Base-by-base conservation (phyloP, 1,140 invertebrate species). In the Drosophila subpulchrella region DNA sequence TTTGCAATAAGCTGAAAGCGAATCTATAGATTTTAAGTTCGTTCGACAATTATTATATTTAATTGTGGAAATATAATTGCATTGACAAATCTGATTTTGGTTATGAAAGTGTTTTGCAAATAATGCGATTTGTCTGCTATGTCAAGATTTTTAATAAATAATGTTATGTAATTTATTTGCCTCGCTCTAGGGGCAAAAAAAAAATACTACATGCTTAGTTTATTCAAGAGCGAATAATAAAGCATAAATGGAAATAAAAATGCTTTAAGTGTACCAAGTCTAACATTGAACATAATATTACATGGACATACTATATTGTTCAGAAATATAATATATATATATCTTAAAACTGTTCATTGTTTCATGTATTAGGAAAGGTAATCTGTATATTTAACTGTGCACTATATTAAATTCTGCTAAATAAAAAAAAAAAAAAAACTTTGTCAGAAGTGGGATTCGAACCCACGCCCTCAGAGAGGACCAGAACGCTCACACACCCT, bases 371-470 rank as follows among this genome's bases (percentile, higher is more conserved):
- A 4, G 27, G 5, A 27, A 27, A 5, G 5, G 27, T 27, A 27
- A 20, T 20, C 20, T 20, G 20, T 20, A 20, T 20, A 20, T 20
- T 20, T 20, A 1, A 20, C 20, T 20, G 20, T 20, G 20, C 20
- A 20, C 20, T 20, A 20, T 20, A 20, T 20, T 20, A 20, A 1
- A 20, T 20, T 20, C 1, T 20, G 20, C 2, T 20, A 20, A 20
- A 20, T 7, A 46, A 57, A 56, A 36, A 12, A 47, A 54, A 79
- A 86, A 93, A 94, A 95, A 95, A 94, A 90, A 56, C 58, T 93
- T 93, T 96, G 95, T 96, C 95, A 96, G 95, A 95, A 96, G 95
- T 96, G 95, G 95, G 95, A 96, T 96, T 96, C 95, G 95, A 96
- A 96, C 95, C 95, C 95, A 96, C 95, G 95, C 95, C 95, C 95